phyloP scores from a whole-genome alignment of 2,888 invertebrate genomes.

The Campoplex capitator region DNA sequence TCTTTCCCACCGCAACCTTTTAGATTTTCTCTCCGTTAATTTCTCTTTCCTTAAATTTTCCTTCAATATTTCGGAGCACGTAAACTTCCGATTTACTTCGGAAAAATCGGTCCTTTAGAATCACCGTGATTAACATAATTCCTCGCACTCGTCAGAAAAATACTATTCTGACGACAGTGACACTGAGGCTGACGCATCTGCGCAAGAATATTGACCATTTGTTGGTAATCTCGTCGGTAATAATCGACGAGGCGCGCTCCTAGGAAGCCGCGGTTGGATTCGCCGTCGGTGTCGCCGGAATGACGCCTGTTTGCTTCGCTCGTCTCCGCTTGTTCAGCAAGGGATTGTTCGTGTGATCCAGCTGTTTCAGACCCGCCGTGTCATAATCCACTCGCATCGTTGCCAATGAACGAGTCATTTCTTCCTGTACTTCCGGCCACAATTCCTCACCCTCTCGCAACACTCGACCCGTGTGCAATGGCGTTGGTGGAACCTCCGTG shows the following conservation, averaged over 20 bases:
- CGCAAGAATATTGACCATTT: slow-evolving; percentile 74
- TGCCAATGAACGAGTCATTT: slow-evolving; percentile 98
- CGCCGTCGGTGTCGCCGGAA: slow-evolving; percentile 68
- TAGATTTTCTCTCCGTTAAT: background rate
- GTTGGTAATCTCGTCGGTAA: slow-evolving; percentile 59
- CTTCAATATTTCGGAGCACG: background rate
- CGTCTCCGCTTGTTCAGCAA: slow-evolving; percentile 92
- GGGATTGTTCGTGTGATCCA: slow-evolving; percentile 97
- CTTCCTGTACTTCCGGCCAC: slow-evolving; percentile 99
- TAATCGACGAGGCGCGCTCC: slow-evolving; percentile 66
- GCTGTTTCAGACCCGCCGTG: slow-evolving; percentile 93
- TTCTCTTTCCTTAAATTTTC: background rate
- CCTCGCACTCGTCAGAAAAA: slow-evolving; percentile 72
- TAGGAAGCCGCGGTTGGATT: slow-evolving; percentile 79
- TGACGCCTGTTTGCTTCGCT: slow-evolving; percentile 72
- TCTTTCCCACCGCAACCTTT: background rate
- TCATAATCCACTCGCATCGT: slow-evolving; percentile 99
- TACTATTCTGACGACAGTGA: slow-evolving; percentile 74
- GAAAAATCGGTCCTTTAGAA: slow-evolving; percentile 6
- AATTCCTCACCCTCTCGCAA: slow-evolving; percentile 95
- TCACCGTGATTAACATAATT: slow-evolving; percentile 14
- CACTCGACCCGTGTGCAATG: slow-evolving; percentile 95
- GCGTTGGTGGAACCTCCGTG: slow-evolving; percentile 97
- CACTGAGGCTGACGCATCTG: slow-evolving; percentile 74
- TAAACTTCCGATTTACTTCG: background rate